phyloP scores from a whole-genome alignment of 2,888 invertebrate species.

The Dorcus hopei region DNA sequence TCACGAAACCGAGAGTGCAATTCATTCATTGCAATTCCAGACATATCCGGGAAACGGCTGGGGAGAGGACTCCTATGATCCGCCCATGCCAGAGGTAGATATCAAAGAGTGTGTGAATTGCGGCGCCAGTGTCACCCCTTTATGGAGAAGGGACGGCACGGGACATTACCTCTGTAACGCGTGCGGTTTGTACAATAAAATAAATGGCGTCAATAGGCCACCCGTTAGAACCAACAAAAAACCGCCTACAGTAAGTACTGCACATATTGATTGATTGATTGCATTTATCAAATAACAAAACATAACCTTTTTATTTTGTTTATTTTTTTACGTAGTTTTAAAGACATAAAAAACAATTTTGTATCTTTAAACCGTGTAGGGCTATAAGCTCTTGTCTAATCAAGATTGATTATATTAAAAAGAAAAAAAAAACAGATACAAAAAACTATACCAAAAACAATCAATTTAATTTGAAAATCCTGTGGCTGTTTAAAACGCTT shows the following conservation, averaged over 20 bases:
- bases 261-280: not conserved
- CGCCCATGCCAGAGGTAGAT: slow-evolving; percentile 52
- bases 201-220: slow-evolving; percentile 73
- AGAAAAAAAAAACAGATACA: too few species aligned
- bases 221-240: slow-evolving; percentile 67
- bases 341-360: too few species aligned
- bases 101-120: slow-evolving; percentile 72
- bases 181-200: slow-evolving; percentile 64
- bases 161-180: slow-evolving; percentile 87
- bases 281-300: slow-evolving; percentile 4
- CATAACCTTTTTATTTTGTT: not conserved
- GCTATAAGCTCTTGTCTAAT: too few species aligned
- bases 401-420: too few species aligned
- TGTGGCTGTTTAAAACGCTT: not conserved
- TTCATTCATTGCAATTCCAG: not conserved
- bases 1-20: slow-evolving; percentile 11
- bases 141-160: slow-evolving; percentile 83
- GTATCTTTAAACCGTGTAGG: too few species aligned
- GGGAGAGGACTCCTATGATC: slow-evolving; percentile 30
- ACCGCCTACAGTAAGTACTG: slow-evolving; percentile 56
- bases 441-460: too few species aligned
- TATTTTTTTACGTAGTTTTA: not conserved
- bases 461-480: not conserved
- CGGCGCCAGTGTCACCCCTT: slow-evolving; percentile 65
- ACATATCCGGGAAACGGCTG: slow-evolving; percentile 3